A percentile compares a stretch with the other conserved stretches of the same genome.
These are phyloP conservation scores for Onychomys leucogaster DNA, from an alignment of 2,797 vertebrate genomes.

Conservation along the genomic window DNA sequence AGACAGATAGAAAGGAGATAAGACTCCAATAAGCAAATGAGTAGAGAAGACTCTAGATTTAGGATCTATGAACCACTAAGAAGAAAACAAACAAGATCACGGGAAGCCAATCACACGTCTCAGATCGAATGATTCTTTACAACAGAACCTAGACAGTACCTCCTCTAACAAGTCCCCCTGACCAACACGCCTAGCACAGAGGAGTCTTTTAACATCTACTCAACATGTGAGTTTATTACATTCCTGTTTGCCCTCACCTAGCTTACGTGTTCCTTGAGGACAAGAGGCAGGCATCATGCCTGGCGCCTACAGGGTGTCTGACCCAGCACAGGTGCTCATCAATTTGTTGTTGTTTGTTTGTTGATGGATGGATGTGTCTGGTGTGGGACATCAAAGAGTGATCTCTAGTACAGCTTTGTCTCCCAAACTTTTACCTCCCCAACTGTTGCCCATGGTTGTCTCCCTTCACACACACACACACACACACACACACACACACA, in stretches of 20 bases:
- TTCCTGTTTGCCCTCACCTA: background rate
- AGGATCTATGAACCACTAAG: conserved; percentile 25
- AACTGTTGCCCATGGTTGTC: conserved; percentile 7
- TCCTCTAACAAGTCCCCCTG: background rate
- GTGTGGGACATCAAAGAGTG: background rate
- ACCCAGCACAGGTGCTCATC: background rate
- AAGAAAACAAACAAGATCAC: conserved; percentile 36
- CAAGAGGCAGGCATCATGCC: background rate
- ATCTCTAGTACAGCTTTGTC: background rate
- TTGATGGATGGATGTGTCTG: background rate
- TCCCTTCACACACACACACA: background rate
- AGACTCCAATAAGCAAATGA: background rate
- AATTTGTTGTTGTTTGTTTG: background rate
- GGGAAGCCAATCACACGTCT: background rate
- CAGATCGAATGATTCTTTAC: background rate
- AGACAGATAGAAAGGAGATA: background rate
- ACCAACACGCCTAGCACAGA: background rate
- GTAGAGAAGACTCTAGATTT: background rate
- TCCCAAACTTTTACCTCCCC: conserved; percentile 45
- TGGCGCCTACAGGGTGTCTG: background rate
- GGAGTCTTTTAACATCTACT: background rate
- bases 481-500: background rate
- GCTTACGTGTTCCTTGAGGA: background rate
- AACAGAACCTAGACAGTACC: background rate
- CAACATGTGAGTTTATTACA: background rate